Percentiles rank a stretch among this genome's conserved stretches.
These are phyloP conservation scores for Rafetus swinhoei DNA, from an alignment of 2,113 vertebrate genomes.

Conservation along the genomic window DNA sequence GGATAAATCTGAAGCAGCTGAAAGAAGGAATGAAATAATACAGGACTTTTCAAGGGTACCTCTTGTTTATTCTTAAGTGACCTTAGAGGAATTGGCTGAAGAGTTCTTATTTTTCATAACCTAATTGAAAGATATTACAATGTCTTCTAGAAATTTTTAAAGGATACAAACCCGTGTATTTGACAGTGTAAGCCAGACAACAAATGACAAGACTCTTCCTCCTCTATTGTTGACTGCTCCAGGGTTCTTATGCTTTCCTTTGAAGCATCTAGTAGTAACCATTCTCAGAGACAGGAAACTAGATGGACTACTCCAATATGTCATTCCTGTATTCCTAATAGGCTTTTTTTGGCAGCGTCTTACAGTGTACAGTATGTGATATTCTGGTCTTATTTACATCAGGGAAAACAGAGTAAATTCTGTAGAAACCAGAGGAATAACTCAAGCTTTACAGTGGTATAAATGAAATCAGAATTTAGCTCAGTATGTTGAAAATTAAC, in stretches of 20 bases:
- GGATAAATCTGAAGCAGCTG: slow-evolving; percentile 70
- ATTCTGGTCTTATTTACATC: not conserved
- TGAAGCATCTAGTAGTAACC: slow-evolving; percentile 12
- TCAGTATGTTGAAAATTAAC: not conserved
- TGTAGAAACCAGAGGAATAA: not conserved
- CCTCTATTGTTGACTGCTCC: slow-evolving; percentile 4
- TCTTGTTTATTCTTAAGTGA: not conserved
- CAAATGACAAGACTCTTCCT: slow-evolving; percentile 4
- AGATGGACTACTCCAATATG: not conserved
- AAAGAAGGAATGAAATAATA: slow-evolving; percentile 67
- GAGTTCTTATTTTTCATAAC: slow-evolving; percentile 55
- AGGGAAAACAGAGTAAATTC: not conserved
- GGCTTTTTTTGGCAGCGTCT: not conserved
- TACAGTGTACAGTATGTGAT: not conserved
- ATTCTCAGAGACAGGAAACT: not conserved
- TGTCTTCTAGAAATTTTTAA: slow-evolving; percentile 12
- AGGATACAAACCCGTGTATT: slow-evolving; percentile 34
- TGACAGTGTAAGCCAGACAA: slow-evolving; percentile 7
- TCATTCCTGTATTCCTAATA: not conserved
- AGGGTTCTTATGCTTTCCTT: slow-evolving; percentile 19
- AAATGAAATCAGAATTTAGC: not conserved
- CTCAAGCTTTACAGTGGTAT: not conserved
- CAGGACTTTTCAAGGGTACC: slow-evolving; percentile 23
- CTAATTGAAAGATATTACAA: slow-evolving; percentile 57
- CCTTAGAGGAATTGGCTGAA: slow-evolving; percentile 35